Conservation (phyloP, 2,888 invertebrate genomes). For the Seira musarum region DNA sequence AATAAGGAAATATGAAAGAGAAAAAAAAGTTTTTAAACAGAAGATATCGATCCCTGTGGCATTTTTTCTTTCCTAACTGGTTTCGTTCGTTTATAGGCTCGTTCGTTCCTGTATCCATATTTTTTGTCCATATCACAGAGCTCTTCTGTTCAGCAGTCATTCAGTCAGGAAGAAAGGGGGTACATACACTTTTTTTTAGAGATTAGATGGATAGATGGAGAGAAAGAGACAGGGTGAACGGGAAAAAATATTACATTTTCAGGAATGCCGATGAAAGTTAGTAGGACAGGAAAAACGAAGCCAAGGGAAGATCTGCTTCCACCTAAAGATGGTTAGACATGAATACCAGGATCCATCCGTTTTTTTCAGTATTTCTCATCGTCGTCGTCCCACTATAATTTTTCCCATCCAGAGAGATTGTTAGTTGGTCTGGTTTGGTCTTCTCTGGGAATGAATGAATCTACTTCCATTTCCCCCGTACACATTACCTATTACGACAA, state of each 20-base stretch:
- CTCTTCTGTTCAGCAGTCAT: constrained; percentile 39
- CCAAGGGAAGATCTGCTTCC: too few relatives aligned
- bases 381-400: too few relatives aligned
- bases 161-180: constrained; percentile 28
- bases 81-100: constrained; percentile 17
- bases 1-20: constrained; percentile 22
- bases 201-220: constrained; percentile 56
- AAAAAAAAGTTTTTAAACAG: constrained; percentile 34
- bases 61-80: constrained; percentile 34
- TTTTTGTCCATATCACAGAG: constrained; percentile 22
- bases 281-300: neutral
- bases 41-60: constrained; percentile 58
- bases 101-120: neutral
- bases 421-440: constrained; percentile 25
- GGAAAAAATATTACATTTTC: neutral
- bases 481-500: neutral
- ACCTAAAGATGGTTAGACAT: too few relatives aligned
- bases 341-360: too few relatives aligned
- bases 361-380: constrained; percentile 11
- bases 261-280: neutral
- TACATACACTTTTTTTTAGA: neutral
- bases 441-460: too few relatives aligned
- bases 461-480: neutral
- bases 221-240: constrained; percentile 8
- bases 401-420: too few relatives aligned